A percentile compares a stretch with the other conserved stretches of the same genome.
Evolutionary conservation across 2,888 invertebrate species (phyloP).

Genomic region (Chrysolina haemoptera): DNA sequence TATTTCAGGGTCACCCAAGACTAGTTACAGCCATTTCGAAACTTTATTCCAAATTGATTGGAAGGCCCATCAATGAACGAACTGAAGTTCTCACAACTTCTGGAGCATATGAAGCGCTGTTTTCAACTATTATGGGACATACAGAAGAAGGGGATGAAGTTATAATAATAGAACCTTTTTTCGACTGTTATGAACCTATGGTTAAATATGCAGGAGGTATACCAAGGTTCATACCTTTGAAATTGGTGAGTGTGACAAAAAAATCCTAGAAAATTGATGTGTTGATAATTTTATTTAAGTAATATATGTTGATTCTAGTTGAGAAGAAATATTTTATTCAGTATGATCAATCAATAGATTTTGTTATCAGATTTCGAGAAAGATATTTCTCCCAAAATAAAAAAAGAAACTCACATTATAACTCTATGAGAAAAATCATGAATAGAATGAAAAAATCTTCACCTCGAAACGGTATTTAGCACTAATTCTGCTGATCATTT

Average conservation of each 20-base stretch:
- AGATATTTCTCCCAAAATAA: too few relatives aligned
- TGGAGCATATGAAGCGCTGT: constrained; percentile 97
- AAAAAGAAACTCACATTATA: too few relatives aligned
- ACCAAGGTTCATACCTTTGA: constrained; percentile 89
- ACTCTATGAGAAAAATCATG: too few relatives aligned
- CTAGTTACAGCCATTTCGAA: constrained; percentile 88
- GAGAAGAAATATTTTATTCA: too few relatives aligned
- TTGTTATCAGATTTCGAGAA: too few relatives aligned
- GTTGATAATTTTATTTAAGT: too few relatives aligned
- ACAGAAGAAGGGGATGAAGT: constrained; percentile 92
- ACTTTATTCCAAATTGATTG: constrained; percentile 86
- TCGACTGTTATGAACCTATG: constrained; percentile 98
- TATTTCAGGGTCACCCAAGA: constrained; percentile 90
- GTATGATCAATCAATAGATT: too few relatives aligned
- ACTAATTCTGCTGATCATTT: too few relatives aligned
- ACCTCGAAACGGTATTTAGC: too few relatives aligned
- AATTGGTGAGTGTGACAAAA: constrained; percentile 70
- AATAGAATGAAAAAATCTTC: too few relatives aligned
- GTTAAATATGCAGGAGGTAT: constrained; percentile 89
- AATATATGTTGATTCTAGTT: too few relatives aligned
- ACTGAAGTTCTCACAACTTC: constrained; percentile 90
- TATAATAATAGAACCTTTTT: constrained; percentile 98
- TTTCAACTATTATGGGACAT: constrained; percentile 81
- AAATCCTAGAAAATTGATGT: too few relatives aligned
- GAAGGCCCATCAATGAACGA: constrained; percentile 84